Evolutionary conservation across 2,888 invertebrate genomes (phyloP).

Genomic region (Oxystoma pomonae): DNA sequence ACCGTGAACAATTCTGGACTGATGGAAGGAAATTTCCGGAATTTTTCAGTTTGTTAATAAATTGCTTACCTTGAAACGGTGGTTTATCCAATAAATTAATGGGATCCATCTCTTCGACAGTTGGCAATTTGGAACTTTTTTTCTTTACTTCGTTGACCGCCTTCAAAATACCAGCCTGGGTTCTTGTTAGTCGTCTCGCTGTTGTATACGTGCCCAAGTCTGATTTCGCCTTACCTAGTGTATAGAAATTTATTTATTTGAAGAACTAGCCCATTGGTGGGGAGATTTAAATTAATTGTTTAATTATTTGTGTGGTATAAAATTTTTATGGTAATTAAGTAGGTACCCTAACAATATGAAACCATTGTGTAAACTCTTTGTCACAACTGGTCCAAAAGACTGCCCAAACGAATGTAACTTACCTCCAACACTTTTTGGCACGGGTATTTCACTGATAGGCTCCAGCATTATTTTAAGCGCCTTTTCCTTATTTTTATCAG

Average conservation of each 20-base stretch:
- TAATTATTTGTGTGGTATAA: no score
- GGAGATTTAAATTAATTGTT: no score
- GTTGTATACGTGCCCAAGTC: constrained; percentile 28
- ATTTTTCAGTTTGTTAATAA: no score
- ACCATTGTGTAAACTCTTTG: no score
- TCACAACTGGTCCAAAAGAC: no score
- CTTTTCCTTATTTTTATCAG: background rate
- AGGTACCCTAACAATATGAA: no score
- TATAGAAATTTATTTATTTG: no score
- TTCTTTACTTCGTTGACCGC: constrained; percentile 33
- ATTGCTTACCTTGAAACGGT: constrained; percentile 50
- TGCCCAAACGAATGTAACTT: no score
- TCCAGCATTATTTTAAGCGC: constrained; percentile 14
- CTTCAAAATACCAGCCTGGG: constrained; percentile 49
- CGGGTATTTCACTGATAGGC: constrained; percentile 16
- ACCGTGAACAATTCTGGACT: no score
- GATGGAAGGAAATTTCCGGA: no score
- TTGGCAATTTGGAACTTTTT: constrained; percentile 4
- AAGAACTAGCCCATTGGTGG: no score
- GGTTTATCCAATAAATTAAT: constrained; percentile 49
- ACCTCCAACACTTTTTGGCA: constrained; percentile 24
- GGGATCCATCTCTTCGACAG: constrained; percentile 47
- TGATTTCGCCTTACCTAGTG: constrained; percentile 17
- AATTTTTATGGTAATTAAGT: no score
- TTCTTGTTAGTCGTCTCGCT: constrained; percentile 47